Conservation (phyloP, 1,140 invertebrate species). For the Gryon sp. region DNA sequence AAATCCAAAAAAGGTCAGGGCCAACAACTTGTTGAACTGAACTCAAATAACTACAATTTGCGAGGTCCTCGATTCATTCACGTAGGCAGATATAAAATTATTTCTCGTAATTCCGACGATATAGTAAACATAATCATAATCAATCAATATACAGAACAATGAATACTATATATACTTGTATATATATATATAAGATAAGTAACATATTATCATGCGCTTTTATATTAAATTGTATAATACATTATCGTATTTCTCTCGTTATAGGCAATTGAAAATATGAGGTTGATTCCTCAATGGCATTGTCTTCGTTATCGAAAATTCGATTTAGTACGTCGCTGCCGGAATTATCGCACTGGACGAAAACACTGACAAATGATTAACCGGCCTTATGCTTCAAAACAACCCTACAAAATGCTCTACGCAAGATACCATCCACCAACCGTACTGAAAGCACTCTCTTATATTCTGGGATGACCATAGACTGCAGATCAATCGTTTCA, state of each 20-base stretch:
- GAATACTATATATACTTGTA: no score
- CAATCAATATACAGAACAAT: no score
- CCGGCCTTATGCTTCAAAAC: conserved; percentile 2
- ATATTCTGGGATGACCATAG: conserved; percentile 50
- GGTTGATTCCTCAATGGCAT: conserved; percentile 88
- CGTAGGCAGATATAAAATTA: conserved; percentile 34
- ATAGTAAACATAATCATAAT: conserved; percentile 49
- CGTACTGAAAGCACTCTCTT: conserved; percentile 50
- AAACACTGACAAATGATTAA: conserved; percentile 73
- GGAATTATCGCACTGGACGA: conserved; percentile 81
- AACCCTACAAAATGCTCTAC: conserved; percentile 35
- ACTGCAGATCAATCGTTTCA: conserved; percentile 32
- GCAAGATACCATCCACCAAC: conserved; percentile 44
- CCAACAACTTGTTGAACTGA: conserved; percentile 38
- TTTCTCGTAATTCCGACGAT: conserved; percentile 34
- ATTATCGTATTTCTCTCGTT: no score
- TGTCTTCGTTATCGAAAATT: conserved; percentile 88
- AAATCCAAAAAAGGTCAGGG: conserved; percentile 54
- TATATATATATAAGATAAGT: no score
- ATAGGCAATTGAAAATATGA: conserved; percentile 82
- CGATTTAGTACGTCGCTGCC: conserved; percentile 86
- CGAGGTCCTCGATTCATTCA: conserved; percentile 5
- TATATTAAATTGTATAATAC: no score
- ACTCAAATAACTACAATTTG: conserved; percentile 5
- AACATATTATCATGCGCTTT: no score